These are phyloP conservation scores for Pristionchus fissidentatus DNA, from an alignment of 2,888 invertebrate genomes.

Conservation along the genomic window DNA sequence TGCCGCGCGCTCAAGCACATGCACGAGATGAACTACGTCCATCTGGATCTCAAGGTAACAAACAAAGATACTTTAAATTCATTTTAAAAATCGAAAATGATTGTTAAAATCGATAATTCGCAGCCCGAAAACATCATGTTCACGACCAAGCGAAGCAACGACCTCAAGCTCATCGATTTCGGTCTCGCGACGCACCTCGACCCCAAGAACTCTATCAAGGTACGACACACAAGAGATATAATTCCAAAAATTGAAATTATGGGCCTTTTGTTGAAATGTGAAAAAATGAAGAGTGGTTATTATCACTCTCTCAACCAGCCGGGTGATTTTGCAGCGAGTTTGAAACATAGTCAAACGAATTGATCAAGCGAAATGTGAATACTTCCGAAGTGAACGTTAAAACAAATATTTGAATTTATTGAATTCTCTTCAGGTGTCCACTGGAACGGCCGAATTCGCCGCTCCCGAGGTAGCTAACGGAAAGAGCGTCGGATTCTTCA, in stretches of 20 bases:
- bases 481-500: slow-evolving; percentile 99
- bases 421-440: slow-evolving; percentile 54
- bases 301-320: not conserved
- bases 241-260: not conserved
- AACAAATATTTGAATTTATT: slow-evolving; percentile 5
- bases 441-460: slow-evolving; percentile 99
- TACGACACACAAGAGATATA: slow-evolving; percentile 77
- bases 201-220: slow-evolving; percentile 98
- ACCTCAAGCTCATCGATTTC: slow-evolving; percentile 98
- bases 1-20: slow-evolving; percentile 97
- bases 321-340: not conserved
- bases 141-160: slow-evolving; percentile 92
- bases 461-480: slow-evolving; percentile 99
- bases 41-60: slow-evolving; percentile 83
- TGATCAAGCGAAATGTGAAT: too few species aligned
- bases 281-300: slow-evolving; percentile 80
- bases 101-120: slow-evolving; percentile 77
- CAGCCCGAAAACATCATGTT: slow-evolving; percentile 99
- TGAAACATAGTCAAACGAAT: too few species aligned
- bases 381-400: not conserved
- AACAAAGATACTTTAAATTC: not conserved
- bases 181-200: slow-evolving; percentile 98
- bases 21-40: slow-evolving; percentile 99
- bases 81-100: not conserved
- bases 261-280: not conserved